Evolutionary conservation across 53 echinoderm and acorn worm species (phyloP), one percentile per base, ranked within the genome.

Genomic region (Temnopleurus reevesii): DNA sequence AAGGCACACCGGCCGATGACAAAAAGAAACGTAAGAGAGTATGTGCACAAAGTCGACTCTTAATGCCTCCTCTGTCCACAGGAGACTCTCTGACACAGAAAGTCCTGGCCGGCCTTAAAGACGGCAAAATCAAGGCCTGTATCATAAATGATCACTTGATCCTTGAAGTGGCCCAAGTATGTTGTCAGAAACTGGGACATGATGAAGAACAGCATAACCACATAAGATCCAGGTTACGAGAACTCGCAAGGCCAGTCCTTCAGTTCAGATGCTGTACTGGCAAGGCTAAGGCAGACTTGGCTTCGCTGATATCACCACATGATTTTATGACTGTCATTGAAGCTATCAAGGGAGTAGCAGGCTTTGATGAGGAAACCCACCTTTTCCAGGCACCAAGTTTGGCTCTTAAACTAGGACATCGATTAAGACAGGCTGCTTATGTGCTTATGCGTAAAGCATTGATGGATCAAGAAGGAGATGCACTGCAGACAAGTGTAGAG

Each of bases 41-140:
- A 55, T 10, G 8, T 9, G 55, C 55, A 55, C 55, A 18, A 18
- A n/a, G n/a, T n/a, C n/a, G n/a, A n/a, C n/a, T n/a, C n/a, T n/a
- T n/a, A n/a, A n/a, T n/a, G n/a, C n/a, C 9, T 55, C 19, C 55
- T 12, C 17, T 18, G n/a, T 12, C 55, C 8, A 9, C 55, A 55
- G 12, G 55, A 19, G 55, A 55, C 25, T 64, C 64, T 64, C 21
- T 64, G 5, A 64, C 64, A 64, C 64, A 64, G 53, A 53, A 53
- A 53, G 53, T 53, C 53, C 17, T 64, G 29, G 25, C 5, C 13
- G 64, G 64, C 25, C 64, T 64, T 21, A 64, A 21, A 4, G 64
- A 64, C 23, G 64, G 29, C 25, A 30, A 64, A 64, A 64, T 64
- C 64, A 64, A 64, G 64, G 64, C 64, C 64, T 64, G 64, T 23